Percentiles rank a stretch among this genome's conserved stretches.
phyloP scores from a whole-genome alignment of 2,888 invertebrate genomes.

The Oscheius sp. region DNA sequence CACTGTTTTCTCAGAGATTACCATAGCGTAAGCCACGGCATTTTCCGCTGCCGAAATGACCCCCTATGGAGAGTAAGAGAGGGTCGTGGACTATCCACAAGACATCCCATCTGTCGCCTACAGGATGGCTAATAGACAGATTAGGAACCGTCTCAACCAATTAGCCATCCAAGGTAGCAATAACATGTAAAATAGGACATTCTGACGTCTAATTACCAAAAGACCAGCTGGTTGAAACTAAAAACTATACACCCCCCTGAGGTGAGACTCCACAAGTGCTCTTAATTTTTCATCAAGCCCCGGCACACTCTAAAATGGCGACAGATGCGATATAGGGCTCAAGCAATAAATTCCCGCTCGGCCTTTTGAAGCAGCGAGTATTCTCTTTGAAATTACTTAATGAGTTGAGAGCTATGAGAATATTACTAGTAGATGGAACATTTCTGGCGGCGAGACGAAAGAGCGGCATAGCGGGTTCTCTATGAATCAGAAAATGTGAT shows the following conservation, averaged over 20 bases:
- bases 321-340: conserved; percentile 25
- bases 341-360: conserved; percentile 13
- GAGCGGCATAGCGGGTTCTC: too few relatives aligned
- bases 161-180: conserved; percentile 28
- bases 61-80: neutral
- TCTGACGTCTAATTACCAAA: neutral
- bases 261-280: conserved; percentile 6
- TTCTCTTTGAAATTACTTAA: too few relatives aligned
- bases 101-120: conserved; percentile 21
- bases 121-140: conserved; percentile 28
- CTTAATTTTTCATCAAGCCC: conserved; percentile 25
- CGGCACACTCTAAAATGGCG: conserved; percentile 25
- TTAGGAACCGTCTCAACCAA: conserved; percentile 25
- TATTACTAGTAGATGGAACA: too few relatives aligned
- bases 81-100: neutral
- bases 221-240: neutral
- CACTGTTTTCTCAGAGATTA: conserved; percentile 27
- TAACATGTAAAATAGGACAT: neutral
- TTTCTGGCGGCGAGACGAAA: too few relatives aligned
- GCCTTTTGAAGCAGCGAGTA: conserved; percentile 5
- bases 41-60: neutral
- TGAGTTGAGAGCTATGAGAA: too few relatives aligned
- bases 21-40: conserved; percentile 20
- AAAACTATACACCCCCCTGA: neutral
- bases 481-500: too few relatives aligned